Percentiles rank a stretch among this genome's conserved stretches.
phyloP scores from a whole-genome alignment of 35 echinoderm and acorn worm genomes.

The Apostichopus californicus region DNA sequence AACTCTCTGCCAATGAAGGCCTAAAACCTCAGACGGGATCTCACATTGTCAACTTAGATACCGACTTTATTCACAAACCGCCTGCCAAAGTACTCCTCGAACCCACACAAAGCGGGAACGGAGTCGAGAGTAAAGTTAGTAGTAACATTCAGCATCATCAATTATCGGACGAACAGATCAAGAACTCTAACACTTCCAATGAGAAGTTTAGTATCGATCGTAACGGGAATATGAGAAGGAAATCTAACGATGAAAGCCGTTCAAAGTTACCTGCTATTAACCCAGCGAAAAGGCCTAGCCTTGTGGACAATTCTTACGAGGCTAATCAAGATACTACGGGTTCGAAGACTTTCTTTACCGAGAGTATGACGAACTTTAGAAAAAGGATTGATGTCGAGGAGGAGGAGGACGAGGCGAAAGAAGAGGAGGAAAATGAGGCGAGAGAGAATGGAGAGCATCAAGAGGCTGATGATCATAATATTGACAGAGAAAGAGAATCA shows the following conservation, averaged over 20 bases:
- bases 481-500: background rate
- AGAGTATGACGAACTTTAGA: constrained; percentile 64
- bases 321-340: background rate
- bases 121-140: background rate
- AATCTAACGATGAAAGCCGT: background rate
- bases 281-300: constrained; percentile 19
- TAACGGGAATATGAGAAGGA: background rate
- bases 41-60: constrained; percentile 62
- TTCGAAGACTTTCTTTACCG: constrained; percentile 72
- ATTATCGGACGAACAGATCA: background rate
- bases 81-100: constrained; percentile 10
- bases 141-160: background rate
- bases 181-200: background rate
- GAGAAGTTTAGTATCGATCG: background rate
- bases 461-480: constrained; percentile 28
- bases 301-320: background rate
- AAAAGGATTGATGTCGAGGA: background rate
- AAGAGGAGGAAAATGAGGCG: background rate
- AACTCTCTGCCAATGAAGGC: constrained; percentile 80
- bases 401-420: background rate
- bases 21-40: constrained; percentile 80
- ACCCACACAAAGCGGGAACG: background rate
- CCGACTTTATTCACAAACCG: constrained; percentile 19
- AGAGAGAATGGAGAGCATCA: background rate
- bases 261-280: constrained; percentile 62